Conservation (phyloP, 2,888 invertebrate species). For the Protophormia terraenovae region DNA sequence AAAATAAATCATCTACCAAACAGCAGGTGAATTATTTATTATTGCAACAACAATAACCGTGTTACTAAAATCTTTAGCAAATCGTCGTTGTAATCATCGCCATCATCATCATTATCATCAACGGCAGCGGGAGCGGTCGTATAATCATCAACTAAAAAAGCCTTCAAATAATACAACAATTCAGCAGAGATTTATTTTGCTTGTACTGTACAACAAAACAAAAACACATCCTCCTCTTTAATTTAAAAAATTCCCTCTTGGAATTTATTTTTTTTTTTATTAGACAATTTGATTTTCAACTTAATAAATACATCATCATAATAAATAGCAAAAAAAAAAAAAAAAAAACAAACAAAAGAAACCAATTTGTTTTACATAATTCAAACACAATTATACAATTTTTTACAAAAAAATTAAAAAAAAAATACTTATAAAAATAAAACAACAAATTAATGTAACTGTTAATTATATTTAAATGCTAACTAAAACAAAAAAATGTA, state of each 20-base stretch:
- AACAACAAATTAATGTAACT: slow-evolving; percentile 50
- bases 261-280: slow-evolving; percentile 33
- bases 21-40: neutral
- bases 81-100: slow-evolving; percentile 3
- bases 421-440: slow-evolving; percentile 14
- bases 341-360: neutral
- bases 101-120: neutral
- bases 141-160: slow-evolving; percentile 7
- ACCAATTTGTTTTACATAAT: slow-evolving; percentile 52
- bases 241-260: slow-evolving; percentile 33
- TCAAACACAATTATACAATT: slow-evolving; percentile 29
- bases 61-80: slow-evolving; percentile 37
- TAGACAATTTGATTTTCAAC: slow-evolving; percentile 52
- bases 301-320: slow-evolving; percentile 28
- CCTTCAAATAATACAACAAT: slow-evolving; percentile 15
- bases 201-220: neutral
- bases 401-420: slow-evolving; percentile 26
- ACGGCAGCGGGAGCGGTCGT: neutral
- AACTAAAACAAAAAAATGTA: slow-evolving; percentile 40
- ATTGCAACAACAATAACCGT: slow-evolving; percentile 11
- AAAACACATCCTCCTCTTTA: neutral
- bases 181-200: slow-evolving; percentile 8
- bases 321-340: slow-evolving; percentile 31
- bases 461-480: slow-evolving; percentile 62
- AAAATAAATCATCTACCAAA: neutral